A percentile compares a stretch with the other conserved stretches of the same genome.
phyloP scores from a whole-genome alignment of 2,888 invertebrate species.

The Eulithis testata region DNA sequence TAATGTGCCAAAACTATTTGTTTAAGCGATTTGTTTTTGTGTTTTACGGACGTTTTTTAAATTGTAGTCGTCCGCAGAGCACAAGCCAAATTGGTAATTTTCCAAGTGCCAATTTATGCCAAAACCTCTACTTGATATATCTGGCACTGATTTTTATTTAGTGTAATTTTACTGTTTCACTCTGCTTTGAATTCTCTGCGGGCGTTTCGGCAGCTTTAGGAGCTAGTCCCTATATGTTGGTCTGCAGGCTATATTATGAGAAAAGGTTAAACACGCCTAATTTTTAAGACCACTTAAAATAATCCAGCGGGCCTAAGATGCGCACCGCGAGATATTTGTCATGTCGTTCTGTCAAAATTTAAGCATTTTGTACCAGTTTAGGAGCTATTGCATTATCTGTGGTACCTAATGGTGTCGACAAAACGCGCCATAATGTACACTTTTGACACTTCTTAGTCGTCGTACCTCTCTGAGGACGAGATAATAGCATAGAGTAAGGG shows the following conservation, averaged over 20 bases:
- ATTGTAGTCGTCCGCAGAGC: constrained; percentile 17
- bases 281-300: not conserved
- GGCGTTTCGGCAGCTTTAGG: not conserved
- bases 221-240: not conserved
- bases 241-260: not conserved
- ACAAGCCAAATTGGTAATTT: constrained; percentile 44
- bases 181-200: constrained; percentile 38
- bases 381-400: no score
- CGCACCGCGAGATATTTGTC: no score
- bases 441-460: no score
- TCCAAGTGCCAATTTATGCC: constrained; percentile 54
- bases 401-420: no score
- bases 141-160: constrained; percentile 48
- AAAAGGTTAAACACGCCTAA: not conserved
- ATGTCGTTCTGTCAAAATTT: no score
- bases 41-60: constrained; percentile 14
- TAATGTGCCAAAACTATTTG: constrained; percentile 61
- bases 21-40: constrained; percentile 30
- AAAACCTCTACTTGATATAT: constrained; percentile 37
- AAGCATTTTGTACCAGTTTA: no score
- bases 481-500: no score
- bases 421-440: no score
- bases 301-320: no score
- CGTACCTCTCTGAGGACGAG: no score
- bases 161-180: constrained; percentile 33